Evolutionary conservation across 2,888 invertebrate genomes (phyloP), one percentile per base, ranked within the genome.

Genomic region (Theodoxus fluviatilis): DNA sequence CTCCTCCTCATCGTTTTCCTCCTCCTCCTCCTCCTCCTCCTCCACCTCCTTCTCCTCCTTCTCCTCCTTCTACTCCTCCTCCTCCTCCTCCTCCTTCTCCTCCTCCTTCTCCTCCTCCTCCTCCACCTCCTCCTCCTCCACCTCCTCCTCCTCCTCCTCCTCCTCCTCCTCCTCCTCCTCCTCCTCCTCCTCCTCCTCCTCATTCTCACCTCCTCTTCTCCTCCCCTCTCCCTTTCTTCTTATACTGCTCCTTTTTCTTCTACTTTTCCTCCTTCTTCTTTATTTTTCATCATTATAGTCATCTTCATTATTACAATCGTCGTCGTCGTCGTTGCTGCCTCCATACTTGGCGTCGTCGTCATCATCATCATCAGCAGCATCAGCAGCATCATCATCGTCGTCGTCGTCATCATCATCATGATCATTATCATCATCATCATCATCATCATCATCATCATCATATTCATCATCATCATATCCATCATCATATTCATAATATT

Each of bases 371-470:
- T 63, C 3, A 35, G 4, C 37, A 35, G 7, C 4, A n/a, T n/a
- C 3, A 7, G 33, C 37, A 63, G 7, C 3, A 35, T 37, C 37
- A 35, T 37, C 12, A 63, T 35, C 9, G 28, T 61, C 12, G 12
- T 25, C 9, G 22, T 61, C 6, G 37, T 37, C 37, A 63, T 35
- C 3, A 35, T 7, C 3, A 9, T 63, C 31, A 61, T 64, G 64
- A 64, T 64, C 38, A 64, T 64, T 37, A 64, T 64, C 38, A 64
- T 64, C 38, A 64, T 64, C 38, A 64, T 64, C 3, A 28, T 64
- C 22, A 37, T 22, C 43, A 65, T 40, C 25, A 38, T 40, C n/a
- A n/a, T n/a, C n/a, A n/a, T n/a, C n/a, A n/a, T n/a, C n/a, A n/a
- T n/a, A n/a, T n/a, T n/a, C n/a, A n/a, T n/a, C n/a, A n/a, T n/a